Conservation (phyloP, 2,888 invertebrate species). For the Teleiodes luculella region DNA sequence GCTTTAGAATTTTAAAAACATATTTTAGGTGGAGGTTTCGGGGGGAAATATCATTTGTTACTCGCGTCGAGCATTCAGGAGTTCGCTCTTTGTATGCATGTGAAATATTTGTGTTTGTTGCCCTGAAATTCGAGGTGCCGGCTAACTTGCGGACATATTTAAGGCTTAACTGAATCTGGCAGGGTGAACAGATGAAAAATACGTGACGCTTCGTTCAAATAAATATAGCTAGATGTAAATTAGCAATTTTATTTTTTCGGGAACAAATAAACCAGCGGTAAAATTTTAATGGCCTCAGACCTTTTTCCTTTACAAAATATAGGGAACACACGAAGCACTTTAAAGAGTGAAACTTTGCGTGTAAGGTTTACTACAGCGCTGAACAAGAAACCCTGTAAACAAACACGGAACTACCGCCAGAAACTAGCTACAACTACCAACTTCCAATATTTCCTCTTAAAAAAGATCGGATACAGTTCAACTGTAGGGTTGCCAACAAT, state of each 20-base stretch:
- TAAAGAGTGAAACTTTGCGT: not conserved
- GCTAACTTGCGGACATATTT: constrained; percentile 5
- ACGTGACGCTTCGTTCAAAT: not conserved
- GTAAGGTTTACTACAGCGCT: not conserved
- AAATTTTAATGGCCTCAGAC: too few relatives aligned
- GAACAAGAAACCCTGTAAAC: not conserved
- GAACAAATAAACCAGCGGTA: too few relatives aligned
- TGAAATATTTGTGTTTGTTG: constrained; percentile 1
- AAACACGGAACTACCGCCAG: constrained; percentile 1
- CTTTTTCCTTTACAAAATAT: too few relatives aligned
- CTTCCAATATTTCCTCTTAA: constrained; percentile 22
- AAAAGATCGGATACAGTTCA: constrained; percentile 16
- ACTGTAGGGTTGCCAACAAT: constrained; percentile 10
- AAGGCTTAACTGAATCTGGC: not conserved
- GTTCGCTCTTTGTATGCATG: not conserved
- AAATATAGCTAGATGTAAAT: too few relatives aligned
- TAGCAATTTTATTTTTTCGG: too few relatives aligned
- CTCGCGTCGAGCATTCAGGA: not conserved
- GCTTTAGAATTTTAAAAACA: constrained; percentile 17
- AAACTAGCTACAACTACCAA: not conserved
- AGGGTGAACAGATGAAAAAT: not conserved
- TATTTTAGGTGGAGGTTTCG: constrained; percentile 9
- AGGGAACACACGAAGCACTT: not conserved
- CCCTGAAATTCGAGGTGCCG: not conserved
- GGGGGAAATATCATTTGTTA: constrained; percentile 8